phyloP scores from a whole-genome alignment of 2,113 vertebrate genomes.

The Marmota flaviventris region DNA sequence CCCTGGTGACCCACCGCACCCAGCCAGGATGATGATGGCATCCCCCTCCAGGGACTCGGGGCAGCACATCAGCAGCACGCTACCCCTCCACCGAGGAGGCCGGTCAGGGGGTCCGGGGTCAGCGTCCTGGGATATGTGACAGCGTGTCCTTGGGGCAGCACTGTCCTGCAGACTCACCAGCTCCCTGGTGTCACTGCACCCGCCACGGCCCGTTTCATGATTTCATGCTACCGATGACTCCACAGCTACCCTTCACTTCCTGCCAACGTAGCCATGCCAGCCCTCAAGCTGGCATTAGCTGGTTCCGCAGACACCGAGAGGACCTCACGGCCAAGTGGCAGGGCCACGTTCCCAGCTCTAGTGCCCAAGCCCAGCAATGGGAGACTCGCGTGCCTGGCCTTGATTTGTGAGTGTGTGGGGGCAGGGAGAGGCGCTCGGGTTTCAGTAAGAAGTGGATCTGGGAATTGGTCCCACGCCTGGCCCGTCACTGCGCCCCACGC shows the following conservation, averaged over 20 bases:
- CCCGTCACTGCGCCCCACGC: fast-evolving
- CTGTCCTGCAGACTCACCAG: fast-evolving
- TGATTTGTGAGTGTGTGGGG: fast-evolving
- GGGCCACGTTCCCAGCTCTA: background rate
- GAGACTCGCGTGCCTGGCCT: background rate
- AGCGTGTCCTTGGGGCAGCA: fast-evolving
- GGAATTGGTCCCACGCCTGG: background rate
- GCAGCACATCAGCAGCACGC: too few species aligned
- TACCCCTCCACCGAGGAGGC: background rate
- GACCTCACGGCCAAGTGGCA: fast-evolving
- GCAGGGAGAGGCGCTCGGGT: background rate
- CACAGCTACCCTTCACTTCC: background rate
- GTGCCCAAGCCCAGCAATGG: fast-evolving
- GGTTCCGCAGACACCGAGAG: fast-evolving
- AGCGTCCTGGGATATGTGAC: background rate
- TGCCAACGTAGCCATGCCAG: fast-evolving
- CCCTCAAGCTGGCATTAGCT: fast-evolving
- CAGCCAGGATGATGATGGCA: fast-evolving
- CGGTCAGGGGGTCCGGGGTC: background rate
- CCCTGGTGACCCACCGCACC: background rate
- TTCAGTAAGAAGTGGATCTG: fast-evolving
- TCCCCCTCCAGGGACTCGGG: fast-evolving
- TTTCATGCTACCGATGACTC: background rate
- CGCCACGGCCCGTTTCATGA: background rate
- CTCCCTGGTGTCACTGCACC: background rate